Evolutionary conservation across 1,140 invertebrate genomes (phyloP).

Genomic region (Aphelenchoides avenae): DNA sequence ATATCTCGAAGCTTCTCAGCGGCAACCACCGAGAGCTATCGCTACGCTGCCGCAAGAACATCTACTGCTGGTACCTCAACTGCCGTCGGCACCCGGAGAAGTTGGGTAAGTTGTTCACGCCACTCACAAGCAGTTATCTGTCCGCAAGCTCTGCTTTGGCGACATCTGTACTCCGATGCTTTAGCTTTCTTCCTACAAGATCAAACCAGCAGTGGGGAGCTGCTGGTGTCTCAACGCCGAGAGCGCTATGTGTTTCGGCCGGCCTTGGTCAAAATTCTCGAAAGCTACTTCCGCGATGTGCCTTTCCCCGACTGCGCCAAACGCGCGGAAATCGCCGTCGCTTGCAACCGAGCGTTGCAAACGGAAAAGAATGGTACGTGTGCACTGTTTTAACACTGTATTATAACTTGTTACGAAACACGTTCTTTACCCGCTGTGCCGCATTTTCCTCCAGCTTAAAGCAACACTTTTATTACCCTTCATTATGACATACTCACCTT

Average conservation of each 20-base stretch:
- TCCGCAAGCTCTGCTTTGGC: slow-evolving; percentile 1
- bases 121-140: not conserved
- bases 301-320: slow-evolving; percentile 51
- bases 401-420: no score
- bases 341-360: slow-evolving; percentile 48
- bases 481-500: no score
- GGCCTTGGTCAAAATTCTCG: slow-evolving; percentile 47
- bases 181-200: slow-evolving; percentile 47
- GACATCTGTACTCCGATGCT: not conserved
- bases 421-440: no score
- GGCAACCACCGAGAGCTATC: slow-evolving; percentile 56
- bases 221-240: slow-evolving; percentile 53
- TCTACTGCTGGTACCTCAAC: slow-evolving; percentile 58
- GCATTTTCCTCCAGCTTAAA: no score
- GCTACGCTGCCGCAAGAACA: slow-evolving; percentile 56
- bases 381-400: no score
- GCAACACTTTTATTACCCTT: no score
- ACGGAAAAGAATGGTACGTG: slow-evolving; percentile 50
- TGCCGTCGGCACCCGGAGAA: slow-evolving; percentile 53
- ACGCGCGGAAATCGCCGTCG: slow-evolving; percentile 49
- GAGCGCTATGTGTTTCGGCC: slow-evolving; percentile 58
- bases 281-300: slow-evolving; percentile 42
- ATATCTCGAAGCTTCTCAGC: slow-evolving; percentile 56
- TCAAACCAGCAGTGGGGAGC: slow-evolving; percentile 57
- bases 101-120: slow-evolving; percentile 21